Conservation (phyloP, 2,113 vertebrate genomes). For the Cyanocitta stelleri region DNA sequence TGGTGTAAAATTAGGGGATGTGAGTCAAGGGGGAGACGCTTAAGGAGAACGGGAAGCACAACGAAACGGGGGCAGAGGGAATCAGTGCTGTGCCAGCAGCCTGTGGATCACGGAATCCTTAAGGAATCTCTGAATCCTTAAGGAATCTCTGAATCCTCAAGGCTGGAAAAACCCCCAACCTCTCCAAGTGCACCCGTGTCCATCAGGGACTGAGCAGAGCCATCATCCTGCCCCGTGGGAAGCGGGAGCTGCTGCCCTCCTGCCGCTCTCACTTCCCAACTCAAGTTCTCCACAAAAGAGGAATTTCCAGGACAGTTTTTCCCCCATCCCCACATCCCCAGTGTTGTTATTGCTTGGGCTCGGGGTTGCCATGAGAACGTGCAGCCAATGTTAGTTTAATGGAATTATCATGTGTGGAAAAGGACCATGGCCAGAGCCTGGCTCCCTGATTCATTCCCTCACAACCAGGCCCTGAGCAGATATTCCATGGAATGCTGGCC, state of each 20-base stretch:
- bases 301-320: background rate
- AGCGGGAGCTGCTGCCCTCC: accelerated
- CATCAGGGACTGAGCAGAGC: background rate
- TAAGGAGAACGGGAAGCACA: background rate
- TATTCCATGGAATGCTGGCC: background rate
- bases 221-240: accelerated
- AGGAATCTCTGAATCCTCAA: background rate
- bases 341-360: background rate
- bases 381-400: background rate
- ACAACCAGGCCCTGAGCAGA: background rate
- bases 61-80: background rate
- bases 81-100: background rate
- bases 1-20: background rate
- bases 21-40: no score
- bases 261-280: accelerated
- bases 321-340: background rate
- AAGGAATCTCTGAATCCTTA: background rate
- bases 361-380: background rate
- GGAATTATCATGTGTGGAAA: background rate
- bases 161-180: accelerated
- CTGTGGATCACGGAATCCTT: background rate
- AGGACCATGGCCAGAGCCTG: background rate
- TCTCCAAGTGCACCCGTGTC: accelerated
- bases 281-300: background rate
- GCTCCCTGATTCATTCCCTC: background rate